phyloP scores from a whole-genome alignment of 2,888 invertebrate genomes.

The Ectropis crepuscularia region DNA sequence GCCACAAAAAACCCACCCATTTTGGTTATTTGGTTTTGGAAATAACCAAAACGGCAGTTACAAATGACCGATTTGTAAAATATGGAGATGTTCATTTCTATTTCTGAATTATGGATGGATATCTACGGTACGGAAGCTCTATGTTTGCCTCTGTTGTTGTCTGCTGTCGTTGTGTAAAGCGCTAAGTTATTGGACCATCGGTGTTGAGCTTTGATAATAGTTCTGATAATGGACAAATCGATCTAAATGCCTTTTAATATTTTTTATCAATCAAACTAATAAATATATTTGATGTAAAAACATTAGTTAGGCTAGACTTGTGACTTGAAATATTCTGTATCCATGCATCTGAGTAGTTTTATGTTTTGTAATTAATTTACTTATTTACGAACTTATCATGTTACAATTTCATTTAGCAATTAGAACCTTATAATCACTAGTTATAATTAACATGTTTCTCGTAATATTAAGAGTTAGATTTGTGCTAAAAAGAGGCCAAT shows the following conservation, averaged over 20 bases:
- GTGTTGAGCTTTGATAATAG: constrained; percentile 64
- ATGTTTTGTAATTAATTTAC: constrained; percentile 3
- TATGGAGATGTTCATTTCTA: too few species aligned
- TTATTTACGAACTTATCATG: neutral
- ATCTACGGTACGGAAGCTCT: too few species aligned
- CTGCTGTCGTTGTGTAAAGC: neutral
- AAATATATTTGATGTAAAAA: constrained; percentile 16
- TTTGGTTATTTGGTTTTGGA: too few species aligned
- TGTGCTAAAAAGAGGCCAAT: constrained; percentile 24
- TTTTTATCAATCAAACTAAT: constrained; percentile 36
- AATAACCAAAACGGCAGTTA: too few species aligned
- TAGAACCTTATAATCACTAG: constrained; percentile 14
- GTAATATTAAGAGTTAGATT: constrained; percentile 27
- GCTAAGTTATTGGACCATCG: neutral
- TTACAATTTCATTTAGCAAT: constrained; percentile 16
- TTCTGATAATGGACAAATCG: constrained; percentile 53
- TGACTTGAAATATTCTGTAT: constrained; percentile 32
- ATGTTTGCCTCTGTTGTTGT: too few species aligned
- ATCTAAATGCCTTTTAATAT: constrained; percentile 29
- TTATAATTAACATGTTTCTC: constrained; percentile 20
- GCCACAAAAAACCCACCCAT: too few species aligned
- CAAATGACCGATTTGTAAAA: too few species aligned
- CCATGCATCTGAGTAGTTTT: constrained; percentile 26
- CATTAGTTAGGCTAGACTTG: constrained; percentile 49
- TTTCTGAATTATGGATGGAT: too few species aligned